phyloP scores from a whole-genome alignment of 2,113 vertebrate species.

The Cebidichthys violaceus region DNA sequence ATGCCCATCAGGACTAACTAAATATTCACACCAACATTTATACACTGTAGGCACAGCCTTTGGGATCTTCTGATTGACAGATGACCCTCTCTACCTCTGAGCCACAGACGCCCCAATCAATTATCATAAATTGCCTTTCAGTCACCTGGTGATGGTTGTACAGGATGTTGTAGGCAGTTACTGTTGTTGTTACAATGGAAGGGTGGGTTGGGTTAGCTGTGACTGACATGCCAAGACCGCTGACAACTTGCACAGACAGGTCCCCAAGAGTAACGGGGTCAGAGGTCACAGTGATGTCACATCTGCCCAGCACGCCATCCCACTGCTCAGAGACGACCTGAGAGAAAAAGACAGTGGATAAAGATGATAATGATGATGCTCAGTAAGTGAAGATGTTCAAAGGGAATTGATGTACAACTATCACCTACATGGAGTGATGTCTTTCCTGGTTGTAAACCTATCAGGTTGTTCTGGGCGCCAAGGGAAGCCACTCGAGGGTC shows the following conservation, averaged over 20 bases:
- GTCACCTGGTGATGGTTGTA: constrained; percentile 79
- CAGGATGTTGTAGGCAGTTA: constrained; percentile 79
- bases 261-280: constrained; percentile 75
- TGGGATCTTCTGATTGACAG: background rate
- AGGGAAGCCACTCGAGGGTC: constrained; percentile 77
- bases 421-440: constrained; percentile 79
- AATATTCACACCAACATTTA: background rate
- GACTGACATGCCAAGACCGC: constrained; percentile 78
- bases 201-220: constrained; percentile 64
- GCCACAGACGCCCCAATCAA: background rate
- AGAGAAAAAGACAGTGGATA: background rate
- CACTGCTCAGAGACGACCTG: constrained; percentile 81
- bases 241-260: constrained; percentile 81
- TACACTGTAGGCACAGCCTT: background rate
- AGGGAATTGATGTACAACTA: background rate
- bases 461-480: constrained; percentile 58
- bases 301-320: constrained; percentile 80
- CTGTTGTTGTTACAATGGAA: constrained; percentile 76
- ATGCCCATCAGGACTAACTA: too few species aligned
- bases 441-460: constrained; percentile 80
- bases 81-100: background rate
- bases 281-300: constrained; percentile 79
- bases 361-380: background rate
- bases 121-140: background rate
- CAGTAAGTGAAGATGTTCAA: background rate